Evolutionary conservation across 2,797 vertebrate species (phyloP).

Genomic region (Chelmon rostratus): DNA sequence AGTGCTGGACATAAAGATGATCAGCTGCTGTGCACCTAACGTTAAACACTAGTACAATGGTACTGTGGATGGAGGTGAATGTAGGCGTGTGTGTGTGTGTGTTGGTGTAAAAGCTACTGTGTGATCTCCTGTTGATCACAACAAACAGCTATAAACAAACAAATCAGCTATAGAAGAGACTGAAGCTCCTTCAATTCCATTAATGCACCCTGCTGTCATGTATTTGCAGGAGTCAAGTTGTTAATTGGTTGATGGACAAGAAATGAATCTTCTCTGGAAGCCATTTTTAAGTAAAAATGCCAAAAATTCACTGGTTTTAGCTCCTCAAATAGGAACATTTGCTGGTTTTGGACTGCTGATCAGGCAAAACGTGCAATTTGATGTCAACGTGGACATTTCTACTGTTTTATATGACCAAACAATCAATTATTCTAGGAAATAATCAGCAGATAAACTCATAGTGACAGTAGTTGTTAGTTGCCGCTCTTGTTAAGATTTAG

Average conservation of each 20-base stretch:
- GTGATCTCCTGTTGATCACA: slow-evolving; percentile 18
- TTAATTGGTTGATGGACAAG: neutral
- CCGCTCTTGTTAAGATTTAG: neutral
- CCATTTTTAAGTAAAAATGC: neutral
- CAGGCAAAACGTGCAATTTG: neutral
- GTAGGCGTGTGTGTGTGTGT: neutral
- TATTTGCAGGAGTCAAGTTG: neutral
- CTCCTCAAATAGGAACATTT: neutral
- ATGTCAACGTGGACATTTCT: neutral
- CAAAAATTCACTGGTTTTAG: no score
- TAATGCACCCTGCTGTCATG: neutral
- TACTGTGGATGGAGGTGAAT: slow-evolving; percentile 2
- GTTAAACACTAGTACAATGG: neutral
- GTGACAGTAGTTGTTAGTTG: neutral
- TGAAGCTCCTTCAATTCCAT: neutral
- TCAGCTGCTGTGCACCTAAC: slow-evolving; percentile 2
- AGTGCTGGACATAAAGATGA: slow-evolving; percentile 39
- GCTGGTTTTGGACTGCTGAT: neutral
- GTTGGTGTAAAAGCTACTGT: neutral
- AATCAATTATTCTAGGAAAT: neutral
- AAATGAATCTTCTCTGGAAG: neutral
- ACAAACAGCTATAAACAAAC: neutral
- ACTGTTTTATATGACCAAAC: neutral
- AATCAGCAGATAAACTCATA: neutral
- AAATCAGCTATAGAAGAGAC: neutral